A percentile compares a stretch with the other conserved stretches of the same genome.
Evolutionary conservation across 2,113 vertebrate genomes (phyloP).

Genomic region (Aegithalos caudatus): DNA sequence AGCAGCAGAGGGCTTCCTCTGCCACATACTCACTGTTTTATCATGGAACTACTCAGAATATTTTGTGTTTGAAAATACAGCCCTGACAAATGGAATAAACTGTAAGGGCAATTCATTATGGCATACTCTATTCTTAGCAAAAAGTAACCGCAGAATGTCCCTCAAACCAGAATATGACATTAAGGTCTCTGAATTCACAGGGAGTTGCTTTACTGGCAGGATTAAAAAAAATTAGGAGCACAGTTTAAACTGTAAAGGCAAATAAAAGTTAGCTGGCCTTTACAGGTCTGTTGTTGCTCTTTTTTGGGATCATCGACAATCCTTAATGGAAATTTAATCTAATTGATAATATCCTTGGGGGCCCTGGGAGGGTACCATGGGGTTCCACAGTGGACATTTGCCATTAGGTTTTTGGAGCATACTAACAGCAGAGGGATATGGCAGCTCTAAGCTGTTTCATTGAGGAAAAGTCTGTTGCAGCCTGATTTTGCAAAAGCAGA

Average conservation of each 20-base stretch:
- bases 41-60: not conserved
- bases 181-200: not conserved
- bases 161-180: not conserved
- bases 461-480: not conserved
- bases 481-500: slow-evolving; percentile 38
- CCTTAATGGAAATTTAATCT: not conserved
- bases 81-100: not conserved
- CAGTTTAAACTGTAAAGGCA: not conserved
- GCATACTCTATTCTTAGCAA: not conserved
- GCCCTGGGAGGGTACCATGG: not conserved
- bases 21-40: not conserved
- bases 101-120: not conserved
- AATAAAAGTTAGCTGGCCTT: not conserved
- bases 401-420: not conserved
- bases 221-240: not conserved
- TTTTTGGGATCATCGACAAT: not conserved
- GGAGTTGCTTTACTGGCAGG: not conserved
- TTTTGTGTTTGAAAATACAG: not conserved
- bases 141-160: not conserved
- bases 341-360: not conserved
- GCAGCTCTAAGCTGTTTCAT: not conserved
- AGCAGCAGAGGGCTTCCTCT: not conserved
- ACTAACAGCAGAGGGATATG: not conserved
- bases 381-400: not conserved
- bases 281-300: not conserved